phyloP scores from a whole-genome alignment of 2,113 vertebrate species.

The Ochotona princeps region DNA sequence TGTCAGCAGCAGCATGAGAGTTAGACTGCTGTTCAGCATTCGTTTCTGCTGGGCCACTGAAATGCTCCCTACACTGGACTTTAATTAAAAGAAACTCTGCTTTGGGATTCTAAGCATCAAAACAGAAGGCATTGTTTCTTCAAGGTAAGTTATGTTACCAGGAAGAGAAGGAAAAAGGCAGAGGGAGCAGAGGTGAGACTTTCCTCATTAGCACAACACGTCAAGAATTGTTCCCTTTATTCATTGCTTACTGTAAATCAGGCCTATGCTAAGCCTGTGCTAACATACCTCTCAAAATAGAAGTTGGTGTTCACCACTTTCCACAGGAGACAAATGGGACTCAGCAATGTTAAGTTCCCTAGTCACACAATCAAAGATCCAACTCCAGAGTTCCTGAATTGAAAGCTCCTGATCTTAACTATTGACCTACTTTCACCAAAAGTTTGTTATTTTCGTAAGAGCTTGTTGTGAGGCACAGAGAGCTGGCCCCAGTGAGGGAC shows the following conservation, averaged over 20 bases:
- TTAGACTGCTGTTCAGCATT: background rate
- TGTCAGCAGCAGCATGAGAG: background rate
- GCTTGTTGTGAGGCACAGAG: background rate
- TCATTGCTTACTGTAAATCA: background rate
- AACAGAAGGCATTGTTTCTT: background rate
- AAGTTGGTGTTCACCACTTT: background rate
- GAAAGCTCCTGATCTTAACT: background rate
- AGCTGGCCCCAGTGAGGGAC: background rate
- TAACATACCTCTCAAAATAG: background rate
- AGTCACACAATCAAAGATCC: background rate
- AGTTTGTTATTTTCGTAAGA: background rate
- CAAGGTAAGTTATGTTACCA: constrained; percentile 27
- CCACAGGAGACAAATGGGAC: background rate
- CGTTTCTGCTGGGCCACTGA: background rate
- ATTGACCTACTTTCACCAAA: background rate
- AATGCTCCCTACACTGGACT: background rate
- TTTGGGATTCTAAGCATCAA: background rate
- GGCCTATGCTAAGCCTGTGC: background rate
- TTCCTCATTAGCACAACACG: background rate
- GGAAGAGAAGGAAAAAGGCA: background rate
- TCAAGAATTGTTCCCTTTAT: background rate
- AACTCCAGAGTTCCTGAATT: background rate
- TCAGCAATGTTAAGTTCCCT: background rate
- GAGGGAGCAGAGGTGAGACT: background rate
- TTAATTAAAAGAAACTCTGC: background rate